Base-by-base conservation (phyloP, 2,888 invertebrate species). In the Ennomos quercinarius region DNA sequence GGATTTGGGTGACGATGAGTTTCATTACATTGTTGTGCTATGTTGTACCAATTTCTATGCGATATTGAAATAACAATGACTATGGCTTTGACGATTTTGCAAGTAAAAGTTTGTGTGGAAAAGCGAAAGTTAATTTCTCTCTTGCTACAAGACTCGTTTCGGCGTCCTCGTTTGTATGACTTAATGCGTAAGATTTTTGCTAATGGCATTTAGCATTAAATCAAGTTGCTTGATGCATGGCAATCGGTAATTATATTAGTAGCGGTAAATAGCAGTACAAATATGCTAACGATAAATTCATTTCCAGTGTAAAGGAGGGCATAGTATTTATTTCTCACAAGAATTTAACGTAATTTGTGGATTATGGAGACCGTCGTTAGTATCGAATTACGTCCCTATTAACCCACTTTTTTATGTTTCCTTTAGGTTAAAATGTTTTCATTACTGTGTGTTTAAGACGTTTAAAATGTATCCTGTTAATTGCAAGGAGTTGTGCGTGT, bases 1-100 rank as follows among this genome's bases (percentile, higher is more conserved):
- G 73, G 83, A 85, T 82, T 82, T 71, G 72, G 82, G 78, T 81
- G 76, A 77, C 74, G 70, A 17, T 34, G 64, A 70, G 74, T 76
- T 79, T 75, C 76, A 71, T 81, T 76, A 42, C 76, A 85, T 85
- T 84, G 81, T 86, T 81, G 57, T 60, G 56, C 59, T 50, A 63
- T 65, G 66, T 57, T 73, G 82, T 63, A 72, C 81, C 52, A 76
- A 74, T 83, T 85, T 72, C 75, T 73, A 57, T 67, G 77, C 74
- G 76, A 75, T 73, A 73, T 82, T 78, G 50, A 34, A 66, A 67
- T 68, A 67, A 65, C 62, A 67, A 66, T 66, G 64, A 59, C 67
- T 73, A 71, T 66, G 68, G 69, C 65, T 57, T 66, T 49, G 50
- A 61, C 63, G 55, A 70, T 65, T 67, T 70, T 61, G 53, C 49